Base-by-base conservation (phyloP, 2,888 invertebrate species). In the Aphrophora alni region DNA sequence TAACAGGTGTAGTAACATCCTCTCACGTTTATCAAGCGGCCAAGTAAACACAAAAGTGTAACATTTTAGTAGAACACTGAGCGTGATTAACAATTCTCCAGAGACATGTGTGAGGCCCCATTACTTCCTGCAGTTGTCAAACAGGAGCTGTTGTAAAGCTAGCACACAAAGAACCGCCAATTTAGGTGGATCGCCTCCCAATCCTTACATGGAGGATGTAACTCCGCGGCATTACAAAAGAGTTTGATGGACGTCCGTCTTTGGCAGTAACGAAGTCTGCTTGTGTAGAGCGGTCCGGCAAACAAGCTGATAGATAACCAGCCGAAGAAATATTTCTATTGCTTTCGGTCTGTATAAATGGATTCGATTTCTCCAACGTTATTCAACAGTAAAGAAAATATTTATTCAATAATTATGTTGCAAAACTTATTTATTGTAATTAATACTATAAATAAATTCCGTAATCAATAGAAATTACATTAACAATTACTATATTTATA, bases 101-200 rank as follows among this genome's bases (percentile, higher is more conserved):
- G 59, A 59, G 59, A 59, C 59, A 14, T 59, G 59, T 21, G 59
- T 59, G 59, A 59, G 59, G 59, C 21, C 59, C 59, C 59, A 59
- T 59, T 59, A 59, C 59, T 59, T 59, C 59, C 59, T 59, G 59
- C 59, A 59, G 59, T 21, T 59, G 59, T 59, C 59, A 59, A 59
- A 59, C 59, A 59, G 59, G 59, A 59, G 59, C 59, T 59, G 44
- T 2, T n/a, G n/a, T n/a, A n/a, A n/a, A n/a, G n/a, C n/a, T n/a
- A n/a, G 33, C 33, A 7, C 59, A 59, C 59, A 59, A 59, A 59
- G 59, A 59, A 59, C 59, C 59, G 59, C 59, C 59, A 59, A 59
- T 59, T 59, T 59, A 59, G 59, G 59, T 21, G 59, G 59, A 59
- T 21, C n/a, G 59, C 59, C 44, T 44, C 44, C 44, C 44, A 44